Evolutionary conservation across 2,797 vertebrate species (phyloP), one percentile per base, ranked within the genome.

Genomic region (Eleutherodactylus coqui): DNA sequence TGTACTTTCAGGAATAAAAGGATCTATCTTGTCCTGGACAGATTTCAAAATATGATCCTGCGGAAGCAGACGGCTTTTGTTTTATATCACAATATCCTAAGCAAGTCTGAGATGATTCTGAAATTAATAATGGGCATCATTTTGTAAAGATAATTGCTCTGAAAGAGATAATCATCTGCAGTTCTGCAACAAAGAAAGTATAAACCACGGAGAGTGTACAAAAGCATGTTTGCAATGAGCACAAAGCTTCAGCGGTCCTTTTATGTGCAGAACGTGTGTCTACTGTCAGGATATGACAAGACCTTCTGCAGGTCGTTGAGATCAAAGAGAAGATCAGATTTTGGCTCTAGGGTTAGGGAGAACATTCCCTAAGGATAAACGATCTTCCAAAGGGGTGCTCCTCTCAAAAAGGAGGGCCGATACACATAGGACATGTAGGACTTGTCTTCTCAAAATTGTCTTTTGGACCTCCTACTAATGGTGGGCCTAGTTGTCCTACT

Each of bases 61-160:
- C 5, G 17, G n/a, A 62, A 62, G 38, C 24, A 36, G 49, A 85
- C 62, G 79, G 58, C 38, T 43, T 79, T 85, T 84, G 83, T 77
- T 67, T 83, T 16, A 43, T 32, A 29, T 32, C 27, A 51, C 34
- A 45, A 78, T 78, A 45, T 72, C 49, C 34, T 51, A 85, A 78
- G n/a, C 29, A 67, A n/a, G 24, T n/a, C 53, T 60, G 55, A 13
- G 11, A 27, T 58, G 10, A 58, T 58, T 58, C n/a, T 58, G 34
- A 82, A 58, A 69, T 70, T 21, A 72, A 34, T 72, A 70, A 27
- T 72, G 41, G n/a, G 69, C 36, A 60, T 51, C 55, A 72, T 78
- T n/a, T 58, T 79, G 38, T 41, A 11, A 32, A 62, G 62, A 83
- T 86, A 83, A 87, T 78, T 58, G 27, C 58, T 41, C 62, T n/a